A percentile compares a stretch with the other conserved stretches of the same genome.
Evolutionary conservation across 2,113 vertebrate genomes (phyloP).

Genomic region (Myanophis thanlyinensis): DNA sequence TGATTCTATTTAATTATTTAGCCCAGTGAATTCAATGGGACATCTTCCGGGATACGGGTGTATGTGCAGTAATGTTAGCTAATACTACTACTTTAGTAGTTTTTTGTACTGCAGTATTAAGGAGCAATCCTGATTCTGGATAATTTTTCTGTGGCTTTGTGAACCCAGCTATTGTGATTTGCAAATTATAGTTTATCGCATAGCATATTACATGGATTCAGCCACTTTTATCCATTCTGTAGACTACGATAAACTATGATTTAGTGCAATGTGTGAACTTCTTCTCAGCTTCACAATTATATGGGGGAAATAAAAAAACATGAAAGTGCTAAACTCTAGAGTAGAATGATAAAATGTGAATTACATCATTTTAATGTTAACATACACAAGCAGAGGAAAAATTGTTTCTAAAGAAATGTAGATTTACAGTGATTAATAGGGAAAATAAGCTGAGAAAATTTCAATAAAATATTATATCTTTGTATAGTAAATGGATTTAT

Average conservation of each 20-base stretch:
- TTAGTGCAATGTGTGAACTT: background rate
- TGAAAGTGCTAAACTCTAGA: background rate
- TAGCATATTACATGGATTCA: background rate
- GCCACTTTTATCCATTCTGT: background rate
- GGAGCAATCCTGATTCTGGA: background rate
- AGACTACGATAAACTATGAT: background rate
- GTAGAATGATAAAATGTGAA: background rate
- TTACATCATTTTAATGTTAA: background rate
- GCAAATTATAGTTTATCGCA: background rate
- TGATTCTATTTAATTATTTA: background rate
- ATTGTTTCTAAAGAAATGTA: background rate
- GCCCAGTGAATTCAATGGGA: background rate
- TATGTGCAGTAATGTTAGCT: background rate
- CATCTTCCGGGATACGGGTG: background rate
- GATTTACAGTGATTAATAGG: background rate
- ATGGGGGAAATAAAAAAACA: background rate
- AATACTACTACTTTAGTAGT: background rate
- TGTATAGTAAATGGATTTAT: background rate
- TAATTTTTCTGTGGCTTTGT: background rate
- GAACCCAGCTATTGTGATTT: background rate
- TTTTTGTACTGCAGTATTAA: background rate
- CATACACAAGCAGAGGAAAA: background rate
- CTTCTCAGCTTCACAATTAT: background rate
- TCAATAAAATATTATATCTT: background rate
- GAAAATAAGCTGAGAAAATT: background rate